Conservation (phyloP, 1,140 invertebrate genomes). For the Drosophila erecta region DNA sequence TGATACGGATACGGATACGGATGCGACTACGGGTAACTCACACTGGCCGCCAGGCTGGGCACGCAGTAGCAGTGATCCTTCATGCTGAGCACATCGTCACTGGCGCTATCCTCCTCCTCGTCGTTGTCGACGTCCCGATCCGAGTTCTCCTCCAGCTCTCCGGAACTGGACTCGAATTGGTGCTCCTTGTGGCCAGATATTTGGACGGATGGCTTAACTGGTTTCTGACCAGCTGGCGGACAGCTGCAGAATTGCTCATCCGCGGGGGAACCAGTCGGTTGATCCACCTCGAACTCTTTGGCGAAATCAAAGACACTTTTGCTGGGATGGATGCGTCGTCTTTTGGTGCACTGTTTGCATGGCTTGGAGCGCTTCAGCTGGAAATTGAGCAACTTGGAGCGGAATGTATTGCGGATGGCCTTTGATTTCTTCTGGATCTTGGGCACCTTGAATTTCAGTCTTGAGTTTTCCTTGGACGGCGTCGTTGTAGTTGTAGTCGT, state of each 20-base stretch:
- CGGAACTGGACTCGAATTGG: constrained; percentile 50
- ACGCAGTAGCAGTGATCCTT: constrained; percentile 84
- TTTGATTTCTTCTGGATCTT: constrained; percentile 83
- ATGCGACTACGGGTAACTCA: constrained; percentile 64
- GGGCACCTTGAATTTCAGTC: constrained; percentile 83
- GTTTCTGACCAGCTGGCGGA: constrained; percentile 29
- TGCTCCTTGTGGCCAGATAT: constrained; percentile 35
- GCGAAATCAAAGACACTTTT: constrained; percentile 78
- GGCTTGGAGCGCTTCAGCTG: constrained; percentile 70
- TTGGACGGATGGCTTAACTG: constrained; percentile 32
- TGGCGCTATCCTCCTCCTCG: constrained; percentile 34
- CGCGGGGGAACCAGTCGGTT: constrained; percentile 1
- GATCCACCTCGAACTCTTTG: constrained; percentile 61
- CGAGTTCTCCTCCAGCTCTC: constrained; percentile 47
- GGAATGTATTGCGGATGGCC: constrained; percentile 82
- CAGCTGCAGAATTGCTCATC: constrained; percentile 73
- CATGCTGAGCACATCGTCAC: constrained; percentile 77
- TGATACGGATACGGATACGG: constrained; percentile 4
- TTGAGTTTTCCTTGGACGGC: constrained; percentile 80
- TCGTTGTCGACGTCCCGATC: constrained; percentile 31
- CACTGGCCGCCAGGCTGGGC: constrained; percentile 82
- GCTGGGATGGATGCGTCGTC: constrained; percentile 78
- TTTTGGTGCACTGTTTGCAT: constrained; percentile 78
- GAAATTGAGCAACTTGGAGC: constrained; percentile 74
- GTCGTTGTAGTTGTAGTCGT: constrained; percentile 53